Conservation (phyloP, 2,113 vertebrate species). For the Eolophus roseicapilla region DNA sequence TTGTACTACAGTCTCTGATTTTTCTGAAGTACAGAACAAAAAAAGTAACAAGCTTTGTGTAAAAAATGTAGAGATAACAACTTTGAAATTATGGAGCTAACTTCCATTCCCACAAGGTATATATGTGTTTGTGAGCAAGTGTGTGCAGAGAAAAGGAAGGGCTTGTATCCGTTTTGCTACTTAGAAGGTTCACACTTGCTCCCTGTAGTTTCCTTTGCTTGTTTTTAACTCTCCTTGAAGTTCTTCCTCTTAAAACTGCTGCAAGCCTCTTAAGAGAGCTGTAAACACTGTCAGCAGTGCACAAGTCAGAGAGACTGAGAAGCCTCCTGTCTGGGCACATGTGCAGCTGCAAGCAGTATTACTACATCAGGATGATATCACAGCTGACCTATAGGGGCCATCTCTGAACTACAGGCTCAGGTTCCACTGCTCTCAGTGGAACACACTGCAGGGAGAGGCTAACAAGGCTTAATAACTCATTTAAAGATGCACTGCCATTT, state of each 20-base stretch:
- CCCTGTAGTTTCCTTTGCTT: background rate
- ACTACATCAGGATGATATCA: background rate
- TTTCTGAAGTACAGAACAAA: background rate
- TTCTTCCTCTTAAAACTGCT: background rate
- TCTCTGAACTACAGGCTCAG: background rate
- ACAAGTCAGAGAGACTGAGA: background rate
- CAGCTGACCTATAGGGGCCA: background rate
- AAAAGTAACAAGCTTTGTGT: background rate
- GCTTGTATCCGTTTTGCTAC: background rate
- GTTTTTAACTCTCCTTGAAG: background rate
- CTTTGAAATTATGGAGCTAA: background rate
- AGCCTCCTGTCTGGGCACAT: accelerated
- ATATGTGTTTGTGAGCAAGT: background rate
- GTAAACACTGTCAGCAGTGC: background rate
- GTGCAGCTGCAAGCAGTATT: background rate
- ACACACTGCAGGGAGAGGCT: background rate
- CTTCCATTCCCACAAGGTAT: background rate
- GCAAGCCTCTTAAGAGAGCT: background rate
- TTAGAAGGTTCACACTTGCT: background rate
- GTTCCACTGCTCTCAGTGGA: background rate
- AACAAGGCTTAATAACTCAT: background rate
- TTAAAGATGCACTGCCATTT: background rate
- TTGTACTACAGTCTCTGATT: background rate
- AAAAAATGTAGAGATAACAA: background rate
- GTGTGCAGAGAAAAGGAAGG: background rate